phyloP scores from a whole-genome alignment of 2,113 vertebrate genomes.

The Sylvietta virens region DNA sequence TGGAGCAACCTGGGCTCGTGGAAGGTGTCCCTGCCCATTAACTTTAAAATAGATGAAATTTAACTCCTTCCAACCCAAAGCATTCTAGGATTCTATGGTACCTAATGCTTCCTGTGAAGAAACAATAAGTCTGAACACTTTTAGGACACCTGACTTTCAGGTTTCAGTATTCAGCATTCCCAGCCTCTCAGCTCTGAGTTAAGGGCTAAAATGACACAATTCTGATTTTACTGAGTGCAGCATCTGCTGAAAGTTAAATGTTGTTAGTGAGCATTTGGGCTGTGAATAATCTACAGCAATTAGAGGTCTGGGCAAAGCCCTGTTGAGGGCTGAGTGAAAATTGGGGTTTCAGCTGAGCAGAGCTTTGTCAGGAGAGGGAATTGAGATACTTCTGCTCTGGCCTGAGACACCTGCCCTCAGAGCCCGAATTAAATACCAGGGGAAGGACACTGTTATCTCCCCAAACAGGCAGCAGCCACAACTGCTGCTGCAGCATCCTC shows the following conservation, averaged over 20 bases:
- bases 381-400: not conserved
- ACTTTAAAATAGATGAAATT: not conserved
- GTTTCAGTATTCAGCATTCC: not conserved
- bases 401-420: not conserved
- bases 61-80: not conserved
- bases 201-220: not conserved
- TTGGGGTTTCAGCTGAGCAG: not conserved
- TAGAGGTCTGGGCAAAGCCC: not conserved
- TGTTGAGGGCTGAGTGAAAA: not conserved
- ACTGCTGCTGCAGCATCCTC: not conserved
- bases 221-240: not conserved
- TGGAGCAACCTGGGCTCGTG: fast-evolving
- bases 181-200: not conserved
- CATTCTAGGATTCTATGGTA: not conserved
- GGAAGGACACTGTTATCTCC: not conserved
- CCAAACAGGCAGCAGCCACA: not conserved
- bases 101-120: not conserved
- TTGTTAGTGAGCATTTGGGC: not conserved
- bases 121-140: not conserved
- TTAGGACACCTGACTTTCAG: not conserved
- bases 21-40: not conserved
- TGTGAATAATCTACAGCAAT: not conserved
- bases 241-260: not conserved
- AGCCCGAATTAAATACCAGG: not conserved
- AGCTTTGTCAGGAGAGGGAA: not conserved